These are phyloP conservation scores for Pristionchus pacificus DNA, from an alignment of 1,140 invertebrate genomes.

Conservation along the genomic window DNA sequence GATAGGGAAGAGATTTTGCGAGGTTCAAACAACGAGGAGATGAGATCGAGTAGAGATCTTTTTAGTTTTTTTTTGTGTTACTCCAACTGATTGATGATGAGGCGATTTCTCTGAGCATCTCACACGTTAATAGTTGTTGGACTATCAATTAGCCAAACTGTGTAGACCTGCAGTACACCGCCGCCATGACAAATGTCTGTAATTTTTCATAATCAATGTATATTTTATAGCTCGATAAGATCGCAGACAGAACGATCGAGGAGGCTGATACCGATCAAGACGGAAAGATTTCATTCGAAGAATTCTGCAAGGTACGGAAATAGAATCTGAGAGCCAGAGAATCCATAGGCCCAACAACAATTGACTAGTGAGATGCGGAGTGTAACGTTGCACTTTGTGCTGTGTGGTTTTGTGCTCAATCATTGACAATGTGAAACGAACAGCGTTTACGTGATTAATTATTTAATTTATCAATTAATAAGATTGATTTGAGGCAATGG, in stretches of 20 bases:
- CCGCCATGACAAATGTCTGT: not conserved
- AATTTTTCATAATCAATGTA: too few relatives aligned
- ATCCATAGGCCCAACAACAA: not conserved
- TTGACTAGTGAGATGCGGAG: too few relatives aligned
- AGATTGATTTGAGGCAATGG: conserved; percentile 57
- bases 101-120: not conserved
- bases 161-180: not conserved
- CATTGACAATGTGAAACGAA: not conserved
- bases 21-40: not conserved
- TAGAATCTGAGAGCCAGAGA: not conserved
- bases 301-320: conserved; percentile 58
- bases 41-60: not conserved
- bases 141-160: not conserved
- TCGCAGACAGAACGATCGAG: conserved; percentile 62
- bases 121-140: not conserved
- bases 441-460: not conserved
- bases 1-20: not conserved
- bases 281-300: conserved; percentile 61
- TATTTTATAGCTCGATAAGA: conserved; percentile 59
- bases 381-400: too few relatives aligned
- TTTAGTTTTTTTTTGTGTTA: conserved; percentile 6
- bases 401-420: conserved; percentile 1
- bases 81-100: conserved; percentile 4
- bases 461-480: not conserved
- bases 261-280: conserved; percentile 62